A percentile compares a stretch with the other conserved stretches of the same genome.
Conservation (phyloP, 2,888 invertebrate genomes). For the Eupithecia centaureata region DNA sequence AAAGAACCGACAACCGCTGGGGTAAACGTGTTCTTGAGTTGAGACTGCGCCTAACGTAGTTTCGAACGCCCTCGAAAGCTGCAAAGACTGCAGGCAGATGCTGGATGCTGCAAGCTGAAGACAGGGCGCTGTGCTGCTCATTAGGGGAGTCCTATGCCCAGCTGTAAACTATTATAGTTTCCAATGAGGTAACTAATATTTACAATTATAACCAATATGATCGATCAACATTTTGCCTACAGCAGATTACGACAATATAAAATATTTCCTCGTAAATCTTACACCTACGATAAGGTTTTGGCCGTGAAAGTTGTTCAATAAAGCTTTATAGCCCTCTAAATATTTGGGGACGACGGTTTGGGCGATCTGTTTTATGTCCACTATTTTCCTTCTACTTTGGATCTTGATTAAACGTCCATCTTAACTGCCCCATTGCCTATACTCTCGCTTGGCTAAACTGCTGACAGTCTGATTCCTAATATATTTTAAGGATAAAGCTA, state of each 20-base stretch:
- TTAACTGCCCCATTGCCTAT: slow-evolving; percentile 1
- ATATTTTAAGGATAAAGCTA: too few relatives aligned
- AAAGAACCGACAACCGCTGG: too few relatives aligned
- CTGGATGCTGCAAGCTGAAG: too few relatives aligned
- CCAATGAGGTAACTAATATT: neutral
- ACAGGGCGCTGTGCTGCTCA: too few relatives aligned
- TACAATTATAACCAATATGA: neutral
- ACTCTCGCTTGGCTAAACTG: slow-evolving; percentile 12
- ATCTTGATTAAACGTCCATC: slow-evolving; percentile 10
- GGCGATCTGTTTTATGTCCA: slow-evolving; percentile 14
- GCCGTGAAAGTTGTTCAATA: slow-evolving; percentile 12
- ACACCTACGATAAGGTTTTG: slow-evolving; percentile 8
- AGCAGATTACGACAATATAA: neutral
- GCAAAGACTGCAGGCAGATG: too few relatives aligned
- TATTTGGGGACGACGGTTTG: slow-evolving; percentile 14
- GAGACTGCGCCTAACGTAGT: too few relatives aligned
- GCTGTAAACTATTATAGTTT: neutral
- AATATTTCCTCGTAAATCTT: slow-evolving; percentile 6
- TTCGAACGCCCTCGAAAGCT: too few relatives aligned
- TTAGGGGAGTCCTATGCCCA: too few relatives aligned
- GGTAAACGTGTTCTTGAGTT: too few relatives aligned
- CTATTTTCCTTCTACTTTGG: neutral
- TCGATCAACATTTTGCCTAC: neutral
- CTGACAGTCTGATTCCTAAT: neutral
- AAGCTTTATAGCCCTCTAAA: slow-evolving; percentile 14